Base-by-base conservation (phyloP, 2,113 vertebrate species). In the Dromaius novaehollandiae region DNA sequence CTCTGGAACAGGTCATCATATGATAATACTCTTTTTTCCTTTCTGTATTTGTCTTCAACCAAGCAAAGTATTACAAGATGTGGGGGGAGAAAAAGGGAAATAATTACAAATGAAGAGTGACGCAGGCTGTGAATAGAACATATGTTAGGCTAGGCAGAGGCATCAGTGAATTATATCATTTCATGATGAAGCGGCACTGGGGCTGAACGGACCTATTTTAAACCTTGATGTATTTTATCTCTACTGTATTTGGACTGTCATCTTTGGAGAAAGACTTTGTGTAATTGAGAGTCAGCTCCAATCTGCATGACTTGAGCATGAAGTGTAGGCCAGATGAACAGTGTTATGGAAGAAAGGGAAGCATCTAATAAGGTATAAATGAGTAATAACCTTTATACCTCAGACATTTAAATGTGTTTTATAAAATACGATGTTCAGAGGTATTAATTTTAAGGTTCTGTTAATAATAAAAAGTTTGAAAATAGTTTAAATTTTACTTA, bases 51-150 rank as follows among this genome's bases (percentile, higher is more conserved):
- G 98, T 98, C 98, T 98, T 98, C 98, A 98, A 79, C 98, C 98
- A 98, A 98, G 98, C 97, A 98, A 98, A 98, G 98, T 98, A 98
- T 98, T 98, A 98, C 97, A 97, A 98, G 98, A 97, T 96, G 95
- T 58, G 98, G 97, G 97, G 98, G 95, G 94, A 32, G 97, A 97
- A 97, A 96, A 98, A 95, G 92, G 96, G 98, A 99, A 99, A 98
- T 98, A 98, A 99, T 99, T 99, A 98, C 98, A 99, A 99, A 99
- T 99, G 98, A 99, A 99, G 99, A 99, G 98, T 99, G 99, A 99
- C 98, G 93, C 95, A 91, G 98, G 98, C 98, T 99, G 99, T 98
- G 98, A 99, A 98, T 98, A 98, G 98, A 99, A 98, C 99, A 99
- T 99, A 99, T 99, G 99, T 99, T 98, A 97, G 98, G 97, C 98